These are phyloP conservation scores for Silurus lanzhouensis DNA, from an alignment of 2,797 vertebrate genomes.

Conservation along the genomic window DNA sequence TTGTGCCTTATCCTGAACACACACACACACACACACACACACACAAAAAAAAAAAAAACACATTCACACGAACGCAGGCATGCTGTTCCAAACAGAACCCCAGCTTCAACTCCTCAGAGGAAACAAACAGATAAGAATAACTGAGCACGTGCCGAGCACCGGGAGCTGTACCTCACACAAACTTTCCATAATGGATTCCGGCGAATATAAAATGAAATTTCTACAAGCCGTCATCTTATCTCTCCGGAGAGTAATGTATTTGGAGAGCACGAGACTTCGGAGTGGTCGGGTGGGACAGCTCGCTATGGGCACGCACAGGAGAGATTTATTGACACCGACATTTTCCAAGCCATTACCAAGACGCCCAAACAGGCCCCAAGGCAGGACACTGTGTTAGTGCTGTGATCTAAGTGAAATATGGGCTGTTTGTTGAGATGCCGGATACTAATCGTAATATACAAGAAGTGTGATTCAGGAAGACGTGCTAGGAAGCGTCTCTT, in stretches of 20 bases:
- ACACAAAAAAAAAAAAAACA: too few relatives aligned
- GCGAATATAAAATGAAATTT: slow-evolving; percentile 66
- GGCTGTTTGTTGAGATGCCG: slow-evolving; percentile 53
- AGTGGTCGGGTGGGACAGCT: slow-evolving; percentile 50
- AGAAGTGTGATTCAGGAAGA: slow-evolving; percentile 2
- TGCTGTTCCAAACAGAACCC: neutral
- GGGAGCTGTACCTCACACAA: neutral
- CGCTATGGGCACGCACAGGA: slow-evolving; percentile 49
- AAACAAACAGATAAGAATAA: slow-evolving; percentile 29
- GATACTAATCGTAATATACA: slow-evolving; percentile 59
- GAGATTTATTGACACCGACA: slow-evolving; percentile 68
- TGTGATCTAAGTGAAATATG: slow-evolving; percentile 63
- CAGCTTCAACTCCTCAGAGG: neutral
- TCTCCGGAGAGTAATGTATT: slow-evolving; percentile 64
- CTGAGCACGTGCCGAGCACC: neutral
- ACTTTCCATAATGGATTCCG: slow-evolving; percentile 62
- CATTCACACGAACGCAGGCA: neutral
- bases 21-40: too few relatives aligned
- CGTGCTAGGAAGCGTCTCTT: slow-evolving; percentile 5
- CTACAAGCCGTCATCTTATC: slow-evolving; percentile 56
- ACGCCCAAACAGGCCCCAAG: slow-evolving; percentile 61
- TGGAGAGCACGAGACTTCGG: slow-evolving; percentile 49
- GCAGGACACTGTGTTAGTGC: slow-evolving; percentile 55
- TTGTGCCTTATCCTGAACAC: neutral
- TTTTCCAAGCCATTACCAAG: slow-evolving; percentile 65